These are phyloP conservation scores for Hyperoplus immaculatus DNA, from an alignment of 2,797 vertebrate species.

Conservation along the genomic window DNA sequence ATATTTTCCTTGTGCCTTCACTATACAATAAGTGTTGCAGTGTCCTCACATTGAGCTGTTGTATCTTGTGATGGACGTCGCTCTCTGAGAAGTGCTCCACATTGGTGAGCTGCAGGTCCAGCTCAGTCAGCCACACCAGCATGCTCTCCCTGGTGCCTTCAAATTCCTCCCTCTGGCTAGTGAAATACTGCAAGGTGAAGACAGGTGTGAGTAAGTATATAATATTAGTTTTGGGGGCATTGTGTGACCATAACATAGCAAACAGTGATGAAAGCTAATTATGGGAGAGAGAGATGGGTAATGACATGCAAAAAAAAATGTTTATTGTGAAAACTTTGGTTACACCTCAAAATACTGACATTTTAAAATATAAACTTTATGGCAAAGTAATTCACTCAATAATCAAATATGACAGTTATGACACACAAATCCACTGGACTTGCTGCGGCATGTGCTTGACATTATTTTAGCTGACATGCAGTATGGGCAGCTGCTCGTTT, in stretches of 20 bases:
- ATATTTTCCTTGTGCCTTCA: neutral
- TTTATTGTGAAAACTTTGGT: neutral
- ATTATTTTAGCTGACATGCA: neutral
- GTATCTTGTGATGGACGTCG: constrained; percentile 93
- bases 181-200: constrained; percentile 88
- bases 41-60: constrained; percentile 91
- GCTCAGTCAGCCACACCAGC: constrained; percentile 95
- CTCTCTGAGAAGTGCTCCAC: constrained; percentile 97
- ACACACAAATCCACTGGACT: neutral
- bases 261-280: neutral
- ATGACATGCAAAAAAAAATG: neutral
- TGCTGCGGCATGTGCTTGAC: too few species aligned
- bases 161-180: constrained; percentile 94
- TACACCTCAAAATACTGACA: too few species aligned
- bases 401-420: too few species aligned
- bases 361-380: neutral
- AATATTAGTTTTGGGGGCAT: neutral
- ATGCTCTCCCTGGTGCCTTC: constrained; percentile 91
- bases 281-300: neutral
- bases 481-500: neutral
- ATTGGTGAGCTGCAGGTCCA: constrained; percentile 96
- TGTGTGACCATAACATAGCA: neutral
- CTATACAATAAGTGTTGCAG: neutral
- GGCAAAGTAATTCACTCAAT: neutral
- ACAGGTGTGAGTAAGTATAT: neutral